Evolutionary conservation across 1,140 invertebrate genomes (phyloP), one percentile per base, ranked within the genome.

Genomic region (Cherax quadricarinatus): DNA sequence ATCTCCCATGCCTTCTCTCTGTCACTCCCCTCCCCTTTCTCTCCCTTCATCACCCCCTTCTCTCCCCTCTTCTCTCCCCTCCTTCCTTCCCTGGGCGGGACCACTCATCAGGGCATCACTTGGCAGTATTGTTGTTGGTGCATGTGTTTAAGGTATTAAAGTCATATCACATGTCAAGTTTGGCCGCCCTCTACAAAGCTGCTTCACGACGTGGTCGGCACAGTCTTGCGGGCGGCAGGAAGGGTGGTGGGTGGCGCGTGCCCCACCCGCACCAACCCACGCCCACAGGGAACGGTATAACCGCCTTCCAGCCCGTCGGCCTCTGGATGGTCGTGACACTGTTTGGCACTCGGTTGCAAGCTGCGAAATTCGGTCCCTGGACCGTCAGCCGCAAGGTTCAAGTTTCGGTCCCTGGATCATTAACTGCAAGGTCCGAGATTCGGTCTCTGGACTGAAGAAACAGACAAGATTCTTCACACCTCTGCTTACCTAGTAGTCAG

Each of bases 131-230:
- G 78, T 86, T 49, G 73, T 57, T 14, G 75, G 84, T 84, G 89
- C 89, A 91, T 91, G 89, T 91, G 89, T 91, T 91, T 82, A 86
- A 86, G 85, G 89, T 87, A 91, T 91, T 91, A 91, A 91, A 91
- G 84, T 91, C 89, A 91, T 91, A 91, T 91, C 84, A 91, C 84
- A 79, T 81, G 89, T 91, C 89, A 91, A 51, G 89, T 91, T 87
- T 91, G 84, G 78, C 48, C 84, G 89, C 49, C 75, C 41, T 49
- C 5, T 70, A 91, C 89, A 91, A 91, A 91, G 84, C 70, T 48
- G 30, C 78, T 73, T 57, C 83, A 78, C 87, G 89, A 91, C 89
- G 86, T 73, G 18, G 83, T 41, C 78, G 53, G 53, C 70, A 60
- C 30, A 66, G 10, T 24, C 48, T 48, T 30, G 78, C 24, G 73